Evolutionary conservation across 1,140 invertebrate species (phyloP).

Genomic region (Drosophila seguyi): DNA sequence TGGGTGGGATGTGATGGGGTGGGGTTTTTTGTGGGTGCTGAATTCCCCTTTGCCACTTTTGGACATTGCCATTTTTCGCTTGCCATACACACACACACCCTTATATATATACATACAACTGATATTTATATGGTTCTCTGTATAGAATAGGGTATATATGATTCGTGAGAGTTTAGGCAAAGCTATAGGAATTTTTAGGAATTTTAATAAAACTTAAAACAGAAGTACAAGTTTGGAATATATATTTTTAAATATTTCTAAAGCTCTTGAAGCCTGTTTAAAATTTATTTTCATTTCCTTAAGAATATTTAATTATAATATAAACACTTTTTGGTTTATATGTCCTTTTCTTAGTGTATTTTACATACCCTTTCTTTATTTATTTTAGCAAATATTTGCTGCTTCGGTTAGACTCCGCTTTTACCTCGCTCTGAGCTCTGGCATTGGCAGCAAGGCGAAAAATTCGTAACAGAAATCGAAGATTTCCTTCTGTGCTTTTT

Average conservation of each 20-base stretch:
- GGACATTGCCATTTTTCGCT: slow-evolving; percentile 51
- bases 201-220: neutral
- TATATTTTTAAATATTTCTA: neutral
- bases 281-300: too few species aligned
- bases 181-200: neutral
- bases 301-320: too few species aligned
- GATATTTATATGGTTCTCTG: slow-evolving; percentile 39
- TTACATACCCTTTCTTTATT: neutral
- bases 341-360: neutral
- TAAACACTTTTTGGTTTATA: neutral
- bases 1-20: neutral
- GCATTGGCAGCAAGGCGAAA: slow-evolving; percentile 15
- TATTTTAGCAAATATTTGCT: slow-evolving; percentile 1
- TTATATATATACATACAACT: slow-evolving; percentile 48
- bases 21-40: neutral
- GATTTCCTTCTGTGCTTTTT: slow-evolving; percentile 28
- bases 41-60: slow-evolving; percentile 59
- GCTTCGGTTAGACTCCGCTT: slow-evolving; percentile 19
- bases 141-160: neutral
- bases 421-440: slow-evolving; percentile 44
- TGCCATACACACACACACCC: slow-evolving; percentile 27
- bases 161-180: too few species aligned
- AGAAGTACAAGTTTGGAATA: neutral
- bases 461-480: slow-evolving; percentile 47
- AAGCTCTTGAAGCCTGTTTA: neutral